phyloP scores from a whole-genome alignment of 2,113 vertebrate genomes.

The Pseudonaja textilis region DNA sequence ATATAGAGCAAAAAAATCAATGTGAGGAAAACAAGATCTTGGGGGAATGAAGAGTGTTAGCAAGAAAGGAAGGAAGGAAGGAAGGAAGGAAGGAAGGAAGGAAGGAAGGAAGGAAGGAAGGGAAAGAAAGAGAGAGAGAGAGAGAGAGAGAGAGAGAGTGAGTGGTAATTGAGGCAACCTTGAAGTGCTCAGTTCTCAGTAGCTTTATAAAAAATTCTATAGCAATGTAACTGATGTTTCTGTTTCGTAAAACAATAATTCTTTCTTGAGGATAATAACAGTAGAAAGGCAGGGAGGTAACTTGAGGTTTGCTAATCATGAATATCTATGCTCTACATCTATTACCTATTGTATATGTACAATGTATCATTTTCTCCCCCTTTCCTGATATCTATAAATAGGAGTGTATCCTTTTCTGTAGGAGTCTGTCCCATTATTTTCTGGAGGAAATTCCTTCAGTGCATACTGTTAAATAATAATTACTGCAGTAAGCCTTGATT shows the following conservation, averaged over 20 bases:
- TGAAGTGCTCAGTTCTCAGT: not conserved
- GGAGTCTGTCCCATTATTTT: not conserved
- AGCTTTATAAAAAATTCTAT: no score
- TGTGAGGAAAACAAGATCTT: not conserved
- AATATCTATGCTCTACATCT: not conserved
- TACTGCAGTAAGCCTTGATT: not conserved
- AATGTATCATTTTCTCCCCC: not conserved
- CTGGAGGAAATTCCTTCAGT: not conserved
- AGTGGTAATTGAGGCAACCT: not conserved
- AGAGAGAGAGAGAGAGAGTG: not conserved
- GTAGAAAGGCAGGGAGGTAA: not conserved
- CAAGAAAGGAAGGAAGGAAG: not conserved
- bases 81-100: not conserved
- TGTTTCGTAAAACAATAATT: no score
- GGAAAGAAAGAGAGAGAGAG: not conserved
- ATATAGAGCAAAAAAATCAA: not conserved
- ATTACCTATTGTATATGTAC: not conserved
- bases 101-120: not conserved
- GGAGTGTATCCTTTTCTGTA: not conserved
- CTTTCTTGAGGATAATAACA: not conserved
- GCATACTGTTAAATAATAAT: not conserved
- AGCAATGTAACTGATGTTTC: no score
- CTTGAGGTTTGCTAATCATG: not conserved
- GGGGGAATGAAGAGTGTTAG: not conserved
- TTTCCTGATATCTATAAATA: not conserved